phyloP scores from a whole-genome alignment of 2,888 invertebrate species.

The Thymelicus acteon region DNA sequence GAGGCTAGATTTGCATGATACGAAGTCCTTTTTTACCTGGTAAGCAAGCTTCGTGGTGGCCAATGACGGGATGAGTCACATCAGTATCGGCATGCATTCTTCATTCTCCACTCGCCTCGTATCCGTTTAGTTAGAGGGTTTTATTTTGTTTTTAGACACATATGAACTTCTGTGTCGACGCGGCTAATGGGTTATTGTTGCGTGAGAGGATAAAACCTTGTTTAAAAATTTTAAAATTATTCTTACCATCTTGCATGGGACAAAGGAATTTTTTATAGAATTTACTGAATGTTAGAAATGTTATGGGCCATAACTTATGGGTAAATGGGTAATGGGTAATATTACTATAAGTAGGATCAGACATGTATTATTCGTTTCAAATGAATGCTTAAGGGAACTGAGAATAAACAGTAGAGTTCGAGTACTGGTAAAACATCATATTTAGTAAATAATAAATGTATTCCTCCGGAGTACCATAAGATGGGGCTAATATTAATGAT shows the following conservation, averaged over 20 bases:
- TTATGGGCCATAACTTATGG: no score
- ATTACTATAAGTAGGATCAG: no score
- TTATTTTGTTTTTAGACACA: conserved; percentile 61
- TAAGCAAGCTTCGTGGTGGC: conserved; percentile 68
- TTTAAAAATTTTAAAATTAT: conserved; percentile 19
- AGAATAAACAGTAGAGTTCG: no score
- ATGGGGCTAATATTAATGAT: no score
- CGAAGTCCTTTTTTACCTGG: conserved; percentile 39
- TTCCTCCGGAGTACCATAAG: no score
- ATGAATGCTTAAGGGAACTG: no score
- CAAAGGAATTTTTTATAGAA: neutral
- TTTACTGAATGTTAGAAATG: no score
- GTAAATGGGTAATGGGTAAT: no score
- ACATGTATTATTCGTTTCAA: no score
- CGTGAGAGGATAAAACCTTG: conserved; percentile 22
- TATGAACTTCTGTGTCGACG: conserved; percentile 62
- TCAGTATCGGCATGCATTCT: conserved; percentile 74
- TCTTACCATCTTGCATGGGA: conserved; percentile 8
- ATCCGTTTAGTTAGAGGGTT: conserved; percentile 68
- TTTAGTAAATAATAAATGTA: no score
- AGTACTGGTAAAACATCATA: no score
- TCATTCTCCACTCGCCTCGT: conserved; percentile 56
- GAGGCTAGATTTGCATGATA: conserved; percentile 48
- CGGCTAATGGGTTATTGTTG: conserved; percentile 37
- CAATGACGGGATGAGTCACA: conserved; percentile 77